Percentiles rank a stretch among this genome's conserved stretches.
phyloP scores from a whole-genome alignment of 2,797 vertebrate species.

The Lepilemur septentrionalis region DNA sequence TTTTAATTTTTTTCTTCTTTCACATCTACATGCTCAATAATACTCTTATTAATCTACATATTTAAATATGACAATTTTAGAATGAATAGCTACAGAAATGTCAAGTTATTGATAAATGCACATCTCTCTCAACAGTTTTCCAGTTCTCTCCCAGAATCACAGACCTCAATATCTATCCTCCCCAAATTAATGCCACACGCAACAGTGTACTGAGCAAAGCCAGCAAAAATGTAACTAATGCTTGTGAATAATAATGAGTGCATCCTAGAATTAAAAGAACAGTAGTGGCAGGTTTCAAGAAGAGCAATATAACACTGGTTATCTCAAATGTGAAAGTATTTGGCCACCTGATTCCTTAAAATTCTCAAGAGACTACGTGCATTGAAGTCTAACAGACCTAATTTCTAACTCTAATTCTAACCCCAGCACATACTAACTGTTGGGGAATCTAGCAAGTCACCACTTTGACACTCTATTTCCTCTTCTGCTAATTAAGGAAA shows the following conservation, averaged over 20 bases:
- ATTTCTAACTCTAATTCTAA: not conserved
- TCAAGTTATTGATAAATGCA: not conserved
- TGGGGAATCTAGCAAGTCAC: not conserved
- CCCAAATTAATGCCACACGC: not conserved
- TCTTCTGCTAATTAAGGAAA: not conserved
- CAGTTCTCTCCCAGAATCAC: not conserved
- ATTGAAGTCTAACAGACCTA: not conserved
- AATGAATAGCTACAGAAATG: not conserved
- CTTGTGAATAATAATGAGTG: not conserved
- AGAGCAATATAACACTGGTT: not conserved
- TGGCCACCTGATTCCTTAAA: not conserved
- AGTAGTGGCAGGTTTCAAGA: not conserved
- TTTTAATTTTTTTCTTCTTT: not conserved
- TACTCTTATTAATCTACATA: not conserved
- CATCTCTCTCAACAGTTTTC: not conserved
- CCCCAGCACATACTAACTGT: not conserved
- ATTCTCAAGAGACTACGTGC: not conserved
- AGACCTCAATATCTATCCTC: not conserved
- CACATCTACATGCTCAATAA: not conserved
- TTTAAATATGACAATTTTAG: not conserved
- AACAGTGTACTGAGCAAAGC: not conserved
- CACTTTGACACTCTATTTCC: not conserved
- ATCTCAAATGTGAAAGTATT: not conserved
- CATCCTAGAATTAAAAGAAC: not conserved
- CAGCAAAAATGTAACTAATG: not conserved